Evolutionary conservation across 2,797 vertebrate genomes (phyloP), one percentile per base, ranked within the genome.

Genomic region (Rhodeus uyekii): DNA sequence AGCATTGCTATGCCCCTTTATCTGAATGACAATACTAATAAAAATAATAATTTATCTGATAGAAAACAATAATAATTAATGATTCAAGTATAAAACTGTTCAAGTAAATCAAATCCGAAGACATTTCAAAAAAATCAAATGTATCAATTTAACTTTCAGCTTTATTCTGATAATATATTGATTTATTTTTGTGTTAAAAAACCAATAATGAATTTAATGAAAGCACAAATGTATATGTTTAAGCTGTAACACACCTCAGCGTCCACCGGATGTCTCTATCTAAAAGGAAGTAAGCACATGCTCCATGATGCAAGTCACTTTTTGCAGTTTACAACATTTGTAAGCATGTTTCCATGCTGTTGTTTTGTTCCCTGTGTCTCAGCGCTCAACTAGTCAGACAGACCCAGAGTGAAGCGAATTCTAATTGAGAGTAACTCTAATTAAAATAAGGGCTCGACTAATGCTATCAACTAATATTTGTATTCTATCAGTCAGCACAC

Each of bases 181-280:
- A 3, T 19, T 3, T 1, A 8, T 55, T 55, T 24, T 9, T 4
- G 8, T 53, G 3, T 50, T 19, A 2, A 19, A 50, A 22, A 2
- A 24, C 1, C 24, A 68, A 24, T 24, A 3, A 1, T 24, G n/a
- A 42, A n/a, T 14, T 50, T 42, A 44, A 71, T 34, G 10, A 71
- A 71, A 34, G 34, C 22, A 13, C 5, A 18, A 16, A 16, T 24
- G 4, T 3, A 46, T 78, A 75, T 64, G 38, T 80, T 71, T 22
- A 63, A 46, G 50, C 12, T 92, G 91, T 76, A 91, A 86, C 89
- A 76, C 85, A 84, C 75, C 32, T 9, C 19, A 29, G 8, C 80
- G 32, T 64, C 91, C 92, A 93, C 91, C 81, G 92, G 93, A 89
- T 93, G 91, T 91, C 83, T 83, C 86, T 55, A 82, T 87, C 78